Percentiles rank a stretch among this genome's conserved stretches.
Conservation (phyloP, 1,140 invertebrate genomes). For the Drosophila carrolli region DNA sequence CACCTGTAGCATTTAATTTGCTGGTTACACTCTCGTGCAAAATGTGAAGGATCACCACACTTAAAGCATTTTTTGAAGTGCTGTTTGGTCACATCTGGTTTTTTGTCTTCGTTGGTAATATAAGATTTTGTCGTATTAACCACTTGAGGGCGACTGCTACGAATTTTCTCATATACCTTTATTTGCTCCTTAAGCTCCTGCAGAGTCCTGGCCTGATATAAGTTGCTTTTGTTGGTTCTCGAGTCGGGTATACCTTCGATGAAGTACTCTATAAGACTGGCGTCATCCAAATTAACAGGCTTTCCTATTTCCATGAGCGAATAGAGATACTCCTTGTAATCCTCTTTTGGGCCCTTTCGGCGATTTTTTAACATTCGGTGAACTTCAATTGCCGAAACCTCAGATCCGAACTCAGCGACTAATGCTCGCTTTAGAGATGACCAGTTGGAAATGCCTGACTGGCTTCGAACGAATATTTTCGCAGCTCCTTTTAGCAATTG, state of each 20-base stretch:
- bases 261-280: no score
- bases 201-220: no score
- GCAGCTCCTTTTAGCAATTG: no score
- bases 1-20: no score
- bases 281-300: no score
- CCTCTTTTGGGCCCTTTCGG: neutral
- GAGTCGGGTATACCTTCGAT: no score
- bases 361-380: neutral
- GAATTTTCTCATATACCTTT: neutral
- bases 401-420: neutral
- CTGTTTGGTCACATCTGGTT: neutral
- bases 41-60: neutral
- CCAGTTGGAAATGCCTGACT: neutral
- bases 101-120: neutral
- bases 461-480: constrained; percentile 3
- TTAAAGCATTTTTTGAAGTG: neutral
- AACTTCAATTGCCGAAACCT: constrained; percentile 7
- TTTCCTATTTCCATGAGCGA: neutral
- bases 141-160: neutral
- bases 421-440: neutral
- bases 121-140: neutral
- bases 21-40: neutral
- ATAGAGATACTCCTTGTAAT: neutral
- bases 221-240: no score
- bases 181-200: neutral